Conservation (phyloP, 2,888 invertebrate genomes). For the Eristalis tenax region DNA sequence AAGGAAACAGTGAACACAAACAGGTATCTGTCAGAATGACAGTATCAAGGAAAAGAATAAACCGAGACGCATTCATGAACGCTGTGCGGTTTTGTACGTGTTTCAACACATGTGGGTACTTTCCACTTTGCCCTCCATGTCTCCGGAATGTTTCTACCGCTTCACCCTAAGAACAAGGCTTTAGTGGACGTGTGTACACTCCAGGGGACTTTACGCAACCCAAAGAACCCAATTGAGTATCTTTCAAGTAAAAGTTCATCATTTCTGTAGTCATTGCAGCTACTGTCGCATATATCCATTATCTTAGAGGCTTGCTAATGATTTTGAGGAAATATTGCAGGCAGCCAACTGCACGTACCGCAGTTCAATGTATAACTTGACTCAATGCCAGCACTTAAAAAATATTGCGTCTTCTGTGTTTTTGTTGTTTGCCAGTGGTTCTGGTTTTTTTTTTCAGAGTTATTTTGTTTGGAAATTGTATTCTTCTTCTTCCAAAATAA, state of each 20-base stretch:
- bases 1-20: too few relatives aligned
- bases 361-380: conserved; percentile 52
- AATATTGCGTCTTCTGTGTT: conserved; percentile 9
- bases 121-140: too few relatives aligned
- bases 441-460: background rate
- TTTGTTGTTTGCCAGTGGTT: background rate
- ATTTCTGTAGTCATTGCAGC: conserved; percentile 1
- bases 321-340: conserved; percentile 7
- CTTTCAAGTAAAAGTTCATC: background rate
- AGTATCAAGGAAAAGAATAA: too few relatives aligned
- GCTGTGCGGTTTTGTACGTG: too few relatives aligned
- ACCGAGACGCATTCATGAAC: too few relatives aligned
- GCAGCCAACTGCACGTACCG: conserved; percentile 36
- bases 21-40: too few relatives aligned
- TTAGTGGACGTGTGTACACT: too few relatives aligned
- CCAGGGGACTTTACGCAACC: too few relatives aligned
- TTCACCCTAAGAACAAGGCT: too few relatives aligned
- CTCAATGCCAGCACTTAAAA: conserved; percentile 39
- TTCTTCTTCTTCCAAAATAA: background rate
- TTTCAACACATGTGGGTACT: too few relatives aligned
- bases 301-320: conserved; percentile 5
- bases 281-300: conserved; percentile 27
- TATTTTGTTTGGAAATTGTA: background rate
- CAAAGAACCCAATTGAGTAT: background rate
- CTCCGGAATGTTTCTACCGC: too few relatives aligned